Evolutionary conservation across 1,140 invertebrate species (phyloP), one percentile per base, ranked within the genome.

Genomic region (Cydia splendana): DNA sequence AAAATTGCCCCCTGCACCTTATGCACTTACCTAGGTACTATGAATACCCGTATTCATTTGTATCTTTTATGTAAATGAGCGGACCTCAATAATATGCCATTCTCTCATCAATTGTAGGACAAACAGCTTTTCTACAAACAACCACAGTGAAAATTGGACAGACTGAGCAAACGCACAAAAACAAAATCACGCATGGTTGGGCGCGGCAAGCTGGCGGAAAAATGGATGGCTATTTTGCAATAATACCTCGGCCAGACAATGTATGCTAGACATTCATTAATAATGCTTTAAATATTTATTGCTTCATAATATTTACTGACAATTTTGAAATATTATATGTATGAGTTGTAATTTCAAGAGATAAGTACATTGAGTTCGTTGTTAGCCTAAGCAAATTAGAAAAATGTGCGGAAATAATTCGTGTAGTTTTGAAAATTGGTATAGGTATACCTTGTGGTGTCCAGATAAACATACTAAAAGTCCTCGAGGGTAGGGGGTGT

Each of bases 91-190:
- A 6, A 24, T 62, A 62, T 7, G 20, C 20, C 20, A 24, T 62
- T 10, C 7, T 71, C 18, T 71, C n/a, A 34, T 71, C 18, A 28
- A 90, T 91, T 86, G 87, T 83, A 85, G 83, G 82, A 83, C 84
- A 87, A 88, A 89, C 88, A 83, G 86, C 85, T 87, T 88, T 87
- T 85, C 85, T 86, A 89, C 85, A 88, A 89, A 88, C 88, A 88
- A 90, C 89, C 88, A 86, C 89, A 88, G 85, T 86, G 85, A 87
- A 53, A n/a, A 89, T 84, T 85, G 83, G 78, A 81, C 88, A 91
- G 89, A 91, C 88, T 90, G 91, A 88, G 87, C 89, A 91, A 92
- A 89, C 88, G 89, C 84, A 88, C 90, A 91, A 90, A 92, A 92
- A 90, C 88, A 91, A 86, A 89, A 87, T 90, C 89, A 91, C 88